Percentiles rank a stretch among this genome's conserved stretches.
Evolutionary conservation across 2,797 vertebrate genomes (phyloP).

Genomic region (Mormyrops boulengeri): DNA sequence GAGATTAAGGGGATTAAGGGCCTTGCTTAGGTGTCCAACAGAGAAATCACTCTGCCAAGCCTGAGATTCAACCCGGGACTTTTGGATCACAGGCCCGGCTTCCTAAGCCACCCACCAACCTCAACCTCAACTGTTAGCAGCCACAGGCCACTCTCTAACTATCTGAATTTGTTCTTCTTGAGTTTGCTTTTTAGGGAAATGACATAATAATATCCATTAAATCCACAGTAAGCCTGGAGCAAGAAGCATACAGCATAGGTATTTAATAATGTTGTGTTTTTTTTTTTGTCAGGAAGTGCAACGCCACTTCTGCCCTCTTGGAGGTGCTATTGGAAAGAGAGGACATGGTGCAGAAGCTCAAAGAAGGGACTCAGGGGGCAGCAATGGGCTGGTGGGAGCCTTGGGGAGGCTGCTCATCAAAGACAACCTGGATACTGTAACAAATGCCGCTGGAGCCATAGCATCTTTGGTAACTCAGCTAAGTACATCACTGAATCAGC

Average conservation of each 20-base stretch:
- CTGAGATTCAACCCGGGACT: neutral
- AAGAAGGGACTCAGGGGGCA: conserved; percentile 21
- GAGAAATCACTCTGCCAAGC: neutral
- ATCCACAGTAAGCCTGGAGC: neutral
- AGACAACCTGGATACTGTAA: conserved; percentile 40
- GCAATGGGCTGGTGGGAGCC: conserved; percentile 26
- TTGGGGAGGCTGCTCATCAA: conserved; percentile 38
- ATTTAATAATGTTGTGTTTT: neutral
- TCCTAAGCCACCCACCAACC: neutral
- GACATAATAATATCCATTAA: neutral
- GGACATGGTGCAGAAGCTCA: conserved; percentile 27
- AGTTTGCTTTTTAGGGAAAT: neutral
- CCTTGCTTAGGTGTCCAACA: neutral
- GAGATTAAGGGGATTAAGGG: neutral
- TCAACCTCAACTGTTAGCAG: neutral
- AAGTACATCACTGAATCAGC: neutral
- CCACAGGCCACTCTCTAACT: neutral
- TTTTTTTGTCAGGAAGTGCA: conserved; percentile 36
- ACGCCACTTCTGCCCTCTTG: conserved; percentile 37
- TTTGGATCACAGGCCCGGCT: neutral
- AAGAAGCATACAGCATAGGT: neutral
- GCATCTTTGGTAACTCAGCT: conserved; percentile 41
- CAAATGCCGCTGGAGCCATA: conserved; percentile 44
- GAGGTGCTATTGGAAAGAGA: conserved; percentile 41
- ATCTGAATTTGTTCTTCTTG: neutral